phyloP scores from a whole-genome alignment of 2,797 vertebrate genomes.

The Phyllotis vaccarum region DNA sequence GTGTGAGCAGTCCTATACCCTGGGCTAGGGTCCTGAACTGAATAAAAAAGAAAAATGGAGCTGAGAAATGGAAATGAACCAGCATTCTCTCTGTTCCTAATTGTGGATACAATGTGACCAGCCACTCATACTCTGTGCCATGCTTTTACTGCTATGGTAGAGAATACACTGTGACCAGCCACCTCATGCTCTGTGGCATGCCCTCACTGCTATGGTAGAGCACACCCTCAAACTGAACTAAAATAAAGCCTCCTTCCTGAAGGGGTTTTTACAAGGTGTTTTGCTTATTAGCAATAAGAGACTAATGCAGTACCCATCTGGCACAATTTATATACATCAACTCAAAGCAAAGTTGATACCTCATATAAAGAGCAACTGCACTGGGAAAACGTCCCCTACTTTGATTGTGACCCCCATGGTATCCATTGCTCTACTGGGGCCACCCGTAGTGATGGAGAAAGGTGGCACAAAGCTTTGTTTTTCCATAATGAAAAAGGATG shows the following conservation, averaged over 20 bases:
- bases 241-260: not conserved
- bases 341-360: not conserved
- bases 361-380: not conserved
- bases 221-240: not conserved
- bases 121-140: too few species aligned
- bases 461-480: slow-evolving; percentile 78
- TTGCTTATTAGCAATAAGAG: not conserved
- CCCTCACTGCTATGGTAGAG: not conserved
- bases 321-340: not conserved
- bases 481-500: slow-evolving; percentile 80
- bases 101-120: not conserved
- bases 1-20: not conserved
- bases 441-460: slow-evolving; percentile 49
- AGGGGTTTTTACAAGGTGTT: not conserved
- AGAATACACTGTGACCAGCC: too few species aligned
- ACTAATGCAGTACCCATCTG: not conserved
- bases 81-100: not conserved
- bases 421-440: not conserved
- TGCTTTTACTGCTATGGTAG: too few species aligned
- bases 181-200: not conserved
- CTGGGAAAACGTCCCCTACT: not conserved
- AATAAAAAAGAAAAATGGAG: not conserved
- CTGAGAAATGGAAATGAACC: not conserved
- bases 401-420: not conserved
- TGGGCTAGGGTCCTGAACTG: not conserved